These are phyloP conservation scores for Theonella swinhoei DNA, from an alignment of 37 sponge, comb jelly and placozoan genomes.

Conservation along the genomic window DNA sequence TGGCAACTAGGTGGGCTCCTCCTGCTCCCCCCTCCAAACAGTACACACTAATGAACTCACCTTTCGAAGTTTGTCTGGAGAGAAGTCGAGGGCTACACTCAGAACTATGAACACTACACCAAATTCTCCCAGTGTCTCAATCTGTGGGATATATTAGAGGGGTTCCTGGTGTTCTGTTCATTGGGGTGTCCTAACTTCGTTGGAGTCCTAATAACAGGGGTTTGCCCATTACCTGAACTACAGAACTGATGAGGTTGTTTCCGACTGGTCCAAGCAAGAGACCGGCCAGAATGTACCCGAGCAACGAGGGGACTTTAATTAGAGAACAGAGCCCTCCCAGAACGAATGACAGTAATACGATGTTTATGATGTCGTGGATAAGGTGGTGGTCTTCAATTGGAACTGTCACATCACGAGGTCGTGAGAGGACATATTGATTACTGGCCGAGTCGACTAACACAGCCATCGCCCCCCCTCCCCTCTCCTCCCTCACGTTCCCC, in stretches of 20 bases:
- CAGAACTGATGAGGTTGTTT: conserved; percentile 52
- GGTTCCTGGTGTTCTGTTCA: too few species aligned
- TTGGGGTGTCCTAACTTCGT: too few species aligned
- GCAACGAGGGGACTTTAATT: conserved; percentile 72
- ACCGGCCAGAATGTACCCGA: conserved; percentile 88
- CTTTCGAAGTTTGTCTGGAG: conserved; percentile 84
- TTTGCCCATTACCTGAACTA: conserved; percentile 57
- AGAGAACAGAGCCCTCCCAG: conserved; percentile 54
- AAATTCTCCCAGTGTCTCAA: conserved; percentile 94
- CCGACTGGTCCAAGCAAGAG: conserved; percentile 92
- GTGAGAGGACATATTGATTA: conserved; percentile 81
- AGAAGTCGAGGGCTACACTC: conserved; percentile 84
- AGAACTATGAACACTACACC: conserved; percentile 92
- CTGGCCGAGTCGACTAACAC: conserved; percentile 81
- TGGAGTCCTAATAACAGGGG: too few species aligned
- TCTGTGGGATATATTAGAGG: neutral
- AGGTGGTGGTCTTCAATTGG: conserved; percentile 78
- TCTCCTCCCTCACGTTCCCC: too few species aligned
- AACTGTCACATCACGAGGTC: conserved; percentile 77
- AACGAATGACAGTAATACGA: conserved; percentile 67
- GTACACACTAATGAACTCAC: conserved; percentile 22
- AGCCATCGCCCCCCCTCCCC: neutral
- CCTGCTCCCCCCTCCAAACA: neutral
- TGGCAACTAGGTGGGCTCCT: too few species aligned
- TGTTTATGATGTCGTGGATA: conserved; percentile 70